Evolutionary conservation across 1,140 invertebrate species (phyloP), one percentile per base, ranked within the genome.

Genomic region (Maconellicoccus hirsutus): DNA sequence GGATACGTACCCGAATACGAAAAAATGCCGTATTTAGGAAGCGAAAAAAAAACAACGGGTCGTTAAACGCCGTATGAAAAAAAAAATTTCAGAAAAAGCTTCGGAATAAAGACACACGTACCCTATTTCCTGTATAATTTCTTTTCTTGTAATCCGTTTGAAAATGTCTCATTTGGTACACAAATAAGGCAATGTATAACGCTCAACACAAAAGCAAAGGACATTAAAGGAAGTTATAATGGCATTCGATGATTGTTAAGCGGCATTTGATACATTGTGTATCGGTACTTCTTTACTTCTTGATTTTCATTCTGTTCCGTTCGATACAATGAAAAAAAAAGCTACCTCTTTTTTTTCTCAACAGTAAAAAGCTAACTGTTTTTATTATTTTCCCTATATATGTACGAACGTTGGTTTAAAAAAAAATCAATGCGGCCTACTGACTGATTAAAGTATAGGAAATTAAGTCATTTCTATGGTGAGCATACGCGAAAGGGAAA

Each of bases 151-250:
- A 66, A 66, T 66, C 25, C 61, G 61, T 66, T 66, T 66, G 61
- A 66, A 66, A 66, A 66, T 66, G 61, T 66, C 61, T 66, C 61
- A 66, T 66, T 66, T 66, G 61, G 61, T 66, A 66, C 61, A 66
- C 61, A 66, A 66, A 66, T 66, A 66, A 66, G 61, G 61, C 61
- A 66, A 66, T 66, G 61, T 66, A 66, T 66, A 66, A 66, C 61
- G 61, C 61, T 66, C 61, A 6, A 23, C 10, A 66, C 61, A 66
- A 66, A 66, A 66, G 61, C 21, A 66, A 66, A 66, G 61, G 61
- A 66, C 61, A 66, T 66, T 66, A 66, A 66, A 66, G 61, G 61
- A 66, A 66, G 61, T 66, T 66, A 66, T 66, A 66, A 66, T 66
- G 61, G 61, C 61, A 66, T 66, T 66, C 61, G 25, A 66, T 66